phyloP scores from a whole-genome alignment of 35 echinoderm and acorn worm genomes.

The Holothuria glaberrima region DNA sequence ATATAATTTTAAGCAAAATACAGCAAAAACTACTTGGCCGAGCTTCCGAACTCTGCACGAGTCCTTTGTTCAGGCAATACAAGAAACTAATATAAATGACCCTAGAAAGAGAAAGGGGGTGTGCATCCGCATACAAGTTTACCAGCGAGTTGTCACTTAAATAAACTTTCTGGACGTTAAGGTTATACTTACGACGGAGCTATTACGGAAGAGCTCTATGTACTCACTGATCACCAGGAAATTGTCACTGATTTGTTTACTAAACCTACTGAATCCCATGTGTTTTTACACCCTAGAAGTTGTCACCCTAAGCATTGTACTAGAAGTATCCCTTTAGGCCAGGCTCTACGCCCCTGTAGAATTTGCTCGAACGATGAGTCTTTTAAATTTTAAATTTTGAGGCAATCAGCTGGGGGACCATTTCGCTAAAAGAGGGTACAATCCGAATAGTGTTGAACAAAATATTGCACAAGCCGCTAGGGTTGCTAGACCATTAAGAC shows the following conservation, averaged over 20 bases:
- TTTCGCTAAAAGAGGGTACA: background rate
- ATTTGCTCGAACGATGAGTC: slow-evolving; percentile 7
- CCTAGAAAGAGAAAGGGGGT: no score
- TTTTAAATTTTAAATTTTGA: background rate
- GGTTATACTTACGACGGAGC: no score
- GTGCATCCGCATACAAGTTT: no score
- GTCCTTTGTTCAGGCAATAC: no score
- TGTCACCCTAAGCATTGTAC: slow-evolving; percentile 4
- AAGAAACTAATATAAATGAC: no score
- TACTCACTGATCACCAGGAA: background rate
- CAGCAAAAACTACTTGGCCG: no score
- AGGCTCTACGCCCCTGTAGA: background rate
- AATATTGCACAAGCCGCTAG: background rate
- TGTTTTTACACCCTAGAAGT: background rate
- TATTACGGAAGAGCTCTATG: no score
- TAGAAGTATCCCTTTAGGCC: background rate
- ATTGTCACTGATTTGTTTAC: background rate
- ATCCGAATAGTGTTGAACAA: background rate
- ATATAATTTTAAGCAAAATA: no score
- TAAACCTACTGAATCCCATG: background rate
- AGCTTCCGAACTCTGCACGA: no score
- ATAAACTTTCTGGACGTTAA: no score
- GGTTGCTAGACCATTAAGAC: background rate
- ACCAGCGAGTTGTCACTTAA: no score
- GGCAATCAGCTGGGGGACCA: background rate